Evolutionary conservation across 2,797 vertebrate genomes (phyloP).

Genomic region (Helicolenus hilgendorfi): DNA sequence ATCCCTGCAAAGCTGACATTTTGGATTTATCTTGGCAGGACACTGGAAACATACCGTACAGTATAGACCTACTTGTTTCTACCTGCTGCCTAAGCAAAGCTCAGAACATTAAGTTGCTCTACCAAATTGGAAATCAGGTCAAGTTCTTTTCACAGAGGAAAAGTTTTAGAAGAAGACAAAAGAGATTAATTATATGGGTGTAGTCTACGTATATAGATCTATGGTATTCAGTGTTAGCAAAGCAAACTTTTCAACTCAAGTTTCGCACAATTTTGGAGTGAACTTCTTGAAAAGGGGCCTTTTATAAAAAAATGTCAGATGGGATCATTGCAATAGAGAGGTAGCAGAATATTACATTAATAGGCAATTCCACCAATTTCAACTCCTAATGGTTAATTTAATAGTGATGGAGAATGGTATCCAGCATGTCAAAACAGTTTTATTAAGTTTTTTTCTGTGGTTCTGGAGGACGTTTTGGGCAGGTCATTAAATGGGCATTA

Average conservation of each 20-base stretch:
- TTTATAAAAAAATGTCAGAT: neutral
- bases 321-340: neutral
- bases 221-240: neutral
- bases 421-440: neutral
- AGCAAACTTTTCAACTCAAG: neutral
- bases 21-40: neutral
- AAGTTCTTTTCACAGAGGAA: neutral
- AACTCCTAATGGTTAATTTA: neutral
- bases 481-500: neutral
- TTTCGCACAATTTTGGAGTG: neutral
- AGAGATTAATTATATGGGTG: neutral
- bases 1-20: neutral
- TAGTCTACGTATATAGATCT: neutral
- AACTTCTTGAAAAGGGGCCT: neutral
- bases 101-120: neutral
- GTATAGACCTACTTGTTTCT: neutral
- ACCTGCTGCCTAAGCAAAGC: slow-evolving; percentile 10
- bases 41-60: neutral
- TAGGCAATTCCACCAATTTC: neutral
- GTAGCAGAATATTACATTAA: neutral
- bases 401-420: neutral
- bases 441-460: neutral
- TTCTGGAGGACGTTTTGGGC: neutral
- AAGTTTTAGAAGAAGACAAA: neutral
- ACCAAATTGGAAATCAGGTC: slow-evolving; percentile 37